Evolutionary conservation across 2,888 invertebrate genomes (phyloP).

Genomic region (Lampropteryx suffumata): DNA sequence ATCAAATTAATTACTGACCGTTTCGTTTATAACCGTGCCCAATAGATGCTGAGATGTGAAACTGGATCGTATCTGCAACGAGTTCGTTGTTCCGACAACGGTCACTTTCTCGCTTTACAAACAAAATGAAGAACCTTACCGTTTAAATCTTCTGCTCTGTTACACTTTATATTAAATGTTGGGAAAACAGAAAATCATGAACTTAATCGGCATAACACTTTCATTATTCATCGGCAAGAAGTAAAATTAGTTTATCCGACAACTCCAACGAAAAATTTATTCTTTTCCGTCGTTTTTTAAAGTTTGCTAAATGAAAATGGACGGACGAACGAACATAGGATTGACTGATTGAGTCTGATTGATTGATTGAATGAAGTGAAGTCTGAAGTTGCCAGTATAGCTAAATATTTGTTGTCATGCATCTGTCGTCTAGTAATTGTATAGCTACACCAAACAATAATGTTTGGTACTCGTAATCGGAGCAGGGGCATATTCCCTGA

Average conservation of each 20-base stretch:
- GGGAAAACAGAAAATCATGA: slow-evolving; percentile 51
- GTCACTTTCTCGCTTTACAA: slow-evolving; percentile 77
- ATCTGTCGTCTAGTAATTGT: too few relatives aligned
- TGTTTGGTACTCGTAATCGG: too few relatives aligned
- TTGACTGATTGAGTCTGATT: too few relatives aligned
- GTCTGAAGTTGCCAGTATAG: too few relatives aligned
- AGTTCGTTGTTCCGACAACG: slow-evolving; percentile 65
- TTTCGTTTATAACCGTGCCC: slow-evolving; percentile 67
- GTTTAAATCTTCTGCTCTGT: slow-evolving; percentile 47
- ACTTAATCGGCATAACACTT: slow-evolving; percentile 54
- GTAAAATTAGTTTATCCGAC: slow-evolving; percentile 54
- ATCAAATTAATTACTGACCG: slow-evolving; percentile 63
- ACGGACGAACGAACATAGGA: slow-evolving; percentile 42
- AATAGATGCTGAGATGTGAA: slow-evolving; percentile 64
- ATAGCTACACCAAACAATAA: too few relatives aligned
- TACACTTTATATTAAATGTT: slow-evolving; percentile 44
- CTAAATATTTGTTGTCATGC: too few relatives aligned
- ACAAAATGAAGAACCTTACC: slow-evolving; percentile 75
- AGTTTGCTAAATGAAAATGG: slow-evolving; percentile 75
- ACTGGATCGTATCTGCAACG: slow-evolving; percentile 67
- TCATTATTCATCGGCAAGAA: slow-evolving; percentile 64
- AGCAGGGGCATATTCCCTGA: too few relatives aligned
- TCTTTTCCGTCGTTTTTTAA: slow-evolving; percentile 75
- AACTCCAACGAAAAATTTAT: slow-evolving; percentile 49
- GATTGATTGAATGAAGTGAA: too few relatives aligned